Percentiles rank a stretch among this genome's conserved stretches.
Evolutionary conservation across 2,888 invertebrate genomes (phyloP).

Genomic region (Eupithecia centaureata): DNA sequence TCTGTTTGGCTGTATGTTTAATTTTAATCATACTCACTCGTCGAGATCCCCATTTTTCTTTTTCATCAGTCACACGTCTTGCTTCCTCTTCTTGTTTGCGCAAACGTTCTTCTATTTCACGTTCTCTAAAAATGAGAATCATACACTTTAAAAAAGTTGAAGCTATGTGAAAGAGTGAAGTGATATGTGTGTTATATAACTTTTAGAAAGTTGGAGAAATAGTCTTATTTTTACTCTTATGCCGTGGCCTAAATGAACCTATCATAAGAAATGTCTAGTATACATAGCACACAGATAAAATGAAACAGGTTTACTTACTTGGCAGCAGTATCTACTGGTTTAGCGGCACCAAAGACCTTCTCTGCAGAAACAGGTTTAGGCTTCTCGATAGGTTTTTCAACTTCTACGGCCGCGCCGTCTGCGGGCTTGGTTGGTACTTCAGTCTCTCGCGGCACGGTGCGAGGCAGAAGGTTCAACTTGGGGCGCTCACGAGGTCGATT

Average conservation of each 20-base stretch:
- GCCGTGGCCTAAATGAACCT: no score
- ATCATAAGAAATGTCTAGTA: neutral
- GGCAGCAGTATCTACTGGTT: constrained; percentile 96
- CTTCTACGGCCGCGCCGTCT: constrained; percentile 58
- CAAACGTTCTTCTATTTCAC: constrained; percentile 95
- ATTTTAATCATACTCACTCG: constrained; percentile 37
- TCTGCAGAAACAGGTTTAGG: constrained; percentile 85
- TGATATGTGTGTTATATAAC: neutral
- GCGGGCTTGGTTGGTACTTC: constrained; percentile 67
- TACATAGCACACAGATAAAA: neutral
- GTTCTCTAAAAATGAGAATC: constrained; percentile 80
- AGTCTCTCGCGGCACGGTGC: constrained; percentile 88
- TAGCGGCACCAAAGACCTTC: constrained; percentile 96
- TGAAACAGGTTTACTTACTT: constrained; percentile 68
- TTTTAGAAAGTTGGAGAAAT: neutral
- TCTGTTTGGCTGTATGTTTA: no score
- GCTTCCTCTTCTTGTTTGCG: constrained; percentile 84
- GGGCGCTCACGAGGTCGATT: constrained; percentile 88
- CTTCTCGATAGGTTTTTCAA: constrained; percentile 56
- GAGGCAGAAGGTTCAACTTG: constrained; percentile 90
- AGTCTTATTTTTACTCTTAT: no score
- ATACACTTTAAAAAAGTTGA: neutral
- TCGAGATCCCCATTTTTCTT: constrained; percentile 71
- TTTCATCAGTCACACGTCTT: constrained; percentile 69
- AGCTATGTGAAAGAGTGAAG: no score